Evolutionary conservation across 2,113 vertebrate species (phyloP).

Genomic region (Smithornis capensis): DNA sequence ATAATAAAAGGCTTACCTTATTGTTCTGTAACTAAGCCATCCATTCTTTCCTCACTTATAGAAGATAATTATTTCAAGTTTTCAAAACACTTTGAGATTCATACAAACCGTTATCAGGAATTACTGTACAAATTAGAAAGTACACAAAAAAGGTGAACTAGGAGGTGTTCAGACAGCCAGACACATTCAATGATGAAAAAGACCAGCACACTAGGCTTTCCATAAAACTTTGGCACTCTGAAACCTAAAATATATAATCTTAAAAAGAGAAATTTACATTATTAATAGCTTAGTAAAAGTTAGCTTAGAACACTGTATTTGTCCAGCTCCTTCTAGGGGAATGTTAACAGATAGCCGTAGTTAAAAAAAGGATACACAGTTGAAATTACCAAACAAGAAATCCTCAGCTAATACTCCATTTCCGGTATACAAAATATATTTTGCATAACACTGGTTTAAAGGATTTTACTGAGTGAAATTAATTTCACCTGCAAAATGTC

Average conservation of each 20-base stretch:
- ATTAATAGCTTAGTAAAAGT: background rate
- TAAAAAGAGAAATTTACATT: background rate
- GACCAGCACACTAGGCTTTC: background rate
- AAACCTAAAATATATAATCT: background rate
- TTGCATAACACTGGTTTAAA: background rate
- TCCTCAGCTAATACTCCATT: background rate
- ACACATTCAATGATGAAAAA: background rate
- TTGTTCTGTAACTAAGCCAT: slow-evolving; percentile 5
- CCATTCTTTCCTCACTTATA: background rate
- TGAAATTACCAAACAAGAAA: background rate
- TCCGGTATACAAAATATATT: background rate
- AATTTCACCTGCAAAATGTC: background rate
- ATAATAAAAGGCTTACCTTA: slow-evolving; percentile 48
- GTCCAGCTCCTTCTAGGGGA: background rate
- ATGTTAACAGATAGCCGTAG: background rate
- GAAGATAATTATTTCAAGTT: background rate
- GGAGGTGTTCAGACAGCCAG: background rate
- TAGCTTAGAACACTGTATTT: background rate
- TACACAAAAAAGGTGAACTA: background rate
- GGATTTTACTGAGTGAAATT: background rate
- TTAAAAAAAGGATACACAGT: background rate
- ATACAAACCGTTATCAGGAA: background rate
- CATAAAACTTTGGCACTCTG: background rate
- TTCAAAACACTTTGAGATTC: background rate
- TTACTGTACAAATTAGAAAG: background rate